Base-by-base conservation (phyloP, 2,797 vertebrate species). In the Allobates femoralis region DNA sequence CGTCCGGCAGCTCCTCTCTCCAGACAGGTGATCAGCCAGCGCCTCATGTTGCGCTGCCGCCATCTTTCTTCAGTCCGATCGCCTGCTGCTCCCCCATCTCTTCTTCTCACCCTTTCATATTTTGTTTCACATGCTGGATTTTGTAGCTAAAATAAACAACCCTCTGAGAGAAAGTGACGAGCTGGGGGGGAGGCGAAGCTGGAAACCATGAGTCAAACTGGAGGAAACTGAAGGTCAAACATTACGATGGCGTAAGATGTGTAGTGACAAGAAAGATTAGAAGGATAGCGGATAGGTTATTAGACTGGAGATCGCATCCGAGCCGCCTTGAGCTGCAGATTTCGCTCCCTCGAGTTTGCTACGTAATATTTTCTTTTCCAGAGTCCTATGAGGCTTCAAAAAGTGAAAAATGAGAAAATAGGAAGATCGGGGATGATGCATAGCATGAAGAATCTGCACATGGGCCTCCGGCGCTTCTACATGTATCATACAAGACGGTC, bases 131-230 rank as follows among this genome's bases (percentile, higher is more conserved):
- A 76, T 76, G 58, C 18, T 66, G 56, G 58, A 62, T 62, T 62
- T 79, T 50, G 5, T 79, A 71, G 76, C 84, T 85, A 85, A 85
- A 79, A 80, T 79, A 85, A 85, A 85, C 53, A 85, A 74, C 14
- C n/a, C 23, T 50, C 37, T 58, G 23, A 28, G 51, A 19, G 77
- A 56, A 41, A 79, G 76, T 37, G 58, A 28, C 19, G 46, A 8
- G 34, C 32, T 46, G 41, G 76, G 41, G 69, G 69, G 62, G 10
- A 26, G 50, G 51, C 0, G 3, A 55, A 26, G 34, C 28, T 34
- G 83, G 75, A 75, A 85, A 85, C 60, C 18, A 53, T n/a, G 83
- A 82, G 79, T 53, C 80, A 82, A 82, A 66, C 30, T 11, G 46
- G 83, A 77, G 69, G 83, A 77, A 60, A 58, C 46, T 62, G 73